Conservation (phyloP, 2,888 invertebrate species). For the Papilio demoleus region DNA sequence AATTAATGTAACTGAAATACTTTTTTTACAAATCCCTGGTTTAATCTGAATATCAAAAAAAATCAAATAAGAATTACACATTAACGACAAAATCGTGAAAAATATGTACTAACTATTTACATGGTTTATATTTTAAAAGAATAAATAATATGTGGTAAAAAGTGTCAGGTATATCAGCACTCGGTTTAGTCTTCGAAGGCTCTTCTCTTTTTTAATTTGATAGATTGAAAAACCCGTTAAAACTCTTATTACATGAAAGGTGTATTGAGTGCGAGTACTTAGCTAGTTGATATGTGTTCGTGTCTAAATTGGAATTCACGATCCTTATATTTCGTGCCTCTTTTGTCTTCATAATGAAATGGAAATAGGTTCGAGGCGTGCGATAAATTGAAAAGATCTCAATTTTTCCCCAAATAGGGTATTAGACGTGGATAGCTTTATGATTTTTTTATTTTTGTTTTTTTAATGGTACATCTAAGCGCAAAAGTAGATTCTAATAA, state of each 20-base stretch:
- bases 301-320: slow-evolving; percentile 33
- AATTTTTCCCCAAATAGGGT: slow-evolving; percentile 23
- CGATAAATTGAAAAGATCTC: slow-evolving; percentile 28
- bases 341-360: slow-evolving; percentile 37
- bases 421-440: slow-evolving; percentile 15
- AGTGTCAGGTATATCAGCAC: too few relatives aligned
- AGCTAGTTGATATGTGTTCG: slow-evolving; percentile 25
- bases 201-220: neutral
- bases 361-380: slow-evolving; percentile 32
- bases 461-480: neutral
- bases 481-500: neutral
- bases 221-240: neutral
- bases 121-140: too few relatives aligned
- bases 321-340: slow-evolving; percentile 24
- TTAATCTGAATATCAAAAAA: too few relatives aligned
- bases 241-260: neutral
- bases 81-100: too few relatives aligned
- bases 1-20: too few relatives aligned
- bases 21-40: too few relatives aligned
- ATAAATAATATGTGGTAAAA: too few relatives aligned
- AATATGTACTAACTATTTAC: too few relatives aligned
- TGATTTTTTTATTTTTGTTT: neutral
- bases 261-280: neutral
- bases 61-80: too few relatives aligned
- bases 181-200: too few relatives aligned